Base-by-base conservation (phyloP, 1,140 invertebrate genomes). In the Platorchestia sp. region DNA sequence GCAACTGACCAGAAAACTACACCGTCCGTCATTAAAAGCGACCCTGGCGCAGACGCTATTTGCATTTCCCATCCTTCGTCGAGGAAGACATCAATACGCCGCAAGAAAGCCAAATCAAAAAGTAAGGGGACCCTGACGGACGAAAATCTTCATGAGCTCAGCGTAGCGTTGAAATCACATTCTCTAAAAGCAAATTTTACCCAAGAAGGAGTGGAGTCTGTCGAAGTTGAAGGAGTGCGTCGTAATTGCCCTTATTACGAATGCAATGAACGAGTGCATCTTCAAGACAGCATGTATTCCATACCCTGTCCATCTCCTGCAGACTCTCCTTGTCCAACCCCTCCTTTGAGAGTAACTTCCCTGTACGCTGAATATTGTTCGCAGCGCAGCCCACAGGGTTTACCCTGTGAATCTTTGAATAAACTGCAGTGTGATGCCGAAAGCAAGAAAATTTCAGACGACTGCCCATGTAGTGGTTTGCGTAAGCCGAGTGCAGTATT, bases 61-160 rank as follows among this genome's bases (percentile, higher is more conserved):
- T 53, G 89, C 45, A 86, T 95, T 6, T 90, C 95, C 44, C 95
- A 53, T 90, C 86, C 95, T 95, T 95, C 51, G 40, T 95, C 43
- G 41, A 53, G 59, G 7, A 75, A 86, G 86, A 75, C 86, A 0
- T 45, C 86, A 41, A 95, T 95, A 36, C 95, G 95, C 40, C 44
- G 43, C 95, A 95, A 95, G 40, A 40, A 86, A 93, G 40, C 10
- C 43, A 93, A 93, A n/a, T 93, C 91, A 47, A 93, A 93, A 93
- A 93, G 91, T 47, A 93, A 44, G 47, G 91, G 91, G 7, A 93
- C 91, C 22, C 19, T 93, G 10, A 93, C 91, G 7, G 91, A 93
- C 47, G 91, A 93, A 93, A 93, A 93, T 45, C 43, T 93, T 45
- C 44, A 45, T 45, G 45, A 93, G 10, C 45, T 93, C 10, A 93